A percentile compares a stretch with the other conserved stretches of the same genome.
Conservation (phyloP, 2,888 invertebrate genomes). For the Pandemis heparana region DNA sequence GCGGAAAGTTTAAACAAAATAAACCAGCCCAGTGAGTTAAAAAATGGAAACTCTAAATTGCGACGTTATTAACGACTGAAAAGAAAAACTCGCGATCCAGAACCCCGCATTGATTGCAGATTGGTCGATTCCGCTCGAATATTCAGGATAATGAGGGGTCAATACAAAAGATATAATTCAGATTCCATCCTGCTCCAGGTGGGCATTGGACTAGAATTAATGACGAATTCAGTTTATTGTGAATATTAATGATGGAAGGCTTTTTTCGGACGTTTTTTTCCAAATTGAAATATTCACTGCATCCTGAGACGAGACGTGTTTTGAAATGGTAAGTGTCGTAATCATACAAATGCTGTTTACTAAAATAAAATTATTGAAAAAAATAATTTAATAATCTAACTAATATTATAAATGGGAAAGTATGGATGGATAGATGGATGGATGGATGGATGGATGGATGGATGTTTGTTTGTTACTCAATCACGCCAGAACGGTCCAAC, state of each 20-base stretch:
- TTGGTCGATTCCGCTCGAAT: slow-evolving; percentile 49
- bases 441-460: too few species aligned
- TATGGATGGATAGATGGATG: too few species aligned
- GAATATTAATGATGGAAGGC: neutral
- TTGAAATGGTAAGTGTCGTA: neutral
- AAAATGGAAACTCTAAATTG: neutral
- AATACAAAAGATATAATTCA: slow-evolving; percentile 37
- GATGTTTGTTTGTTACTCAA: too few species aligned
- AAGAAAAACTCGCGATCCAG: slow-evolving; percentile 41
- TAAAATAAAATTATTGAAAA: neutral
- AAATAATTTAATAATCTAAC: too few species aligned
- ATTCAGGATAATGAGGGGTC: slow-evolving; percentile 50
- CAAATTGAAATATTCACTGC: neutral
- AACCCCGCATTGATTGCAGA: slow-evolving; percentile 47
- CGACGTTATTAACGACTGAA: slow-evolving; percentile 43
- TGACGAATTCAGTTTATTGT: neutral
- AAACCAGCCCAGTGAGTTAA: neutral
- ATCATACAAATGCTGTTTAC: too few species aligned
- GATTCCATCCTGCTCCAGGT: slow-evolving; percentile 4
- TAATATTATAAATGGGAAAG: too few species aligned
- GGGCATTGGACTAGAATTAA: slow-evolving; percentile 17
- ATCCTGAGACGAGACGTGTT: neutral
- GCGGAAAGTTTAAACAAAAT: neutral
- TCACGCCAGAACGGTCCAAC: too few species aligned
- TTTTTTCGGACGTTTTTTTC: neutral